Conservation (phyloP, 2,113 vertebrate genomes). For the Brienomyrus brachyistius region DNA sequence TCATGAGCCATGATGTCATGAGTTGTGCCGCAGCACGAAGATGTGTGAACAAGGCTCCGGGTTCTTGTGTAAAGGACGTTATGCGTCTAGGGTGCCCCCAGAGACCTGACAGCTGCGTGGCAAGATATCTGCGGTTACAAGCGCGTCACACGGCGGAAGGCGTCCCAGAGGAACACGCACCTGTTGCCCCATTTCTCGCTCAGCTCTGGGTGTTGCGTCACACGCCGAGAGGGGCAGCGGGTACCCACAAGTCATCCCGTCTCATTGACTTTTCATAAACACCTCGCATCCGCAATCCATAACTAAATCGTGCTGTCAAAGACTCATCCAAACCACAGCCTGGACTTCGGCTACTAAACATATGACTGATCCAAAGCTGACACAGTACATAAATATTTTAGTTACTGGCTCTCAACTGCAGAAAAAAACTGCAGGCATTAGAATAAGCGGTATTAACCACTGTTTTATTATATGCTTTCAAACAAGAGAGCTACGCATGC, state of each 20-base stretch:
- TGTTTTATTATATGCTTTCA: neutral
- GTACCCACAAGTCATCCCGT: neutral
- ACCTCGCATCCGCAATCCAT: neutral
- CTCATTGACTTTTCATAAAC: neutral
- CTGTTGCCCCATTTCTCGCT: neutral
- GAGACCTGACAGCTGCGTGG: neutral
- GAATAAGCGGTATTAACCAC: neutral
- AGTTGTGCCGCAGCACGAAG: neutral
- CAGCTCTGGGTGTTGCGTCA: neutral
- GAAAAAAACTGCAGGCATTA: neutral
- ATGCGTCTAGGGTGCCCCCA: neutral
- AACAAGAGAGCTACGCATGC: neutral
- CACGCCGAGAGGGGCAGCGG: neutral
- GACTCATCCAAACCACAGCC: neutral
- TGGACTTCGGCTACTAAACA: neutral
- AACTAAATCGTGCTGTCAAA: neutral
- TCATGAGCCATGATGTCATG: neutral
- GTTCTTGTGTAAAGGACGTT: neutral
- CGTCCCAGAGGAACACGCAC: neutral
- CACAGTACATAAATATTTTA: neutral
- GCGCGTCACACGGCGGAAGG: neutral
- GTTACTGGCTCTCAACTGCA: neutral
- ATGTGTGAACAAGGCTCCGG: neutral
- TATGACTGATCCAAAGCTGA: neutral
- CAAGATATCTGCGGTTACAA: neutral